Evolutionary conservation across 2,113 vertebrate genomes (phyloP), one percentile per base, ranked within the genome.

Genomic region (Varanus salvator): DNA sequence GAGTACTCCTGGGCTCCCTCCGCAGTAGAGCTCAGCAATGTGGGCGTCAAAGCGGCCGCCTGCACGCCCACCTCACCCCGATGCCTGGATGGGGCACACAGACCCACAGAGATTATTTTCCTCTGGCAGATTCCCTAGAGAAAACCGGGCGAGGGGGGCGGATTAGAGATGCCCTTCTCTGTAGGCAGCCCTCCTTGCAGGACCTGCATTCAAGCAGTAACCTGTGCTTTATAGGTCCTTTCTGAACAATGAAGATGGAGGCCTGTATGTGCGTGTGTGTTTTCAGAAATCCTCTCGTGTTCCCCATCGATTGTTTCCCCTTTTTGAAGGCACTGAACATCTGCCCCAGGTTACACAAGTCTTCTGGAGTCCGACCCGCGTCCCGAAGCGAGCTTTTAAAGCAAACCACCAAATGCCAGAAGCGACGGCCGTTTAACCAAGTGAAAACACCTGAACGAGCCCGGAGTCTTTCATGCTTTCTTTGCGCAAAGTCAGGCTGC

Each of bases 221-320:
- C 93, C 95, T 95, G 91, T 54, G 52, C 81, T 96, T 95, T 95
- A 92, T 95, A 92, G 93, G 93, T 95, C 91, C 85, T 91, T 44
- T 57, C 90, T 91, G 90, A 92, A 54, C 91, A 50, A 2, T 90
- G 92, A 93, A 94, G 94, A 91, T 91, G 80, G 92, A 93, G 0
- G 29, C 6, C 4, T 38, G 23, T 52, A 54, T 19, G 29, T 57
- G 50, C 8, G 88, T 87, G 50, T 9, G 88, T 87, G 88, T 68
- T 85, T 85, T 92, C 94, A 69, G 80, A 94, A 44, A 91, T 84
- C 75, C 15, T 83, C 81, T 88, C 88, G 31, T 34, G 60, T 64
- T 75, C 83, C 94, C 91, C 5, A 87, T 95, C 94, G 89, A 94
- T 91, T 74, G 44, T 90, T 93, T 93, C 6, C 54, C 4, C 82